A percentile compares a stretch with the other conserved stretches of the same genome.
phyloP scores from a whole-genome alignment of 53 echinoderm and acorn worm species.

The Mesocentrotus franciscanus region DNA sequence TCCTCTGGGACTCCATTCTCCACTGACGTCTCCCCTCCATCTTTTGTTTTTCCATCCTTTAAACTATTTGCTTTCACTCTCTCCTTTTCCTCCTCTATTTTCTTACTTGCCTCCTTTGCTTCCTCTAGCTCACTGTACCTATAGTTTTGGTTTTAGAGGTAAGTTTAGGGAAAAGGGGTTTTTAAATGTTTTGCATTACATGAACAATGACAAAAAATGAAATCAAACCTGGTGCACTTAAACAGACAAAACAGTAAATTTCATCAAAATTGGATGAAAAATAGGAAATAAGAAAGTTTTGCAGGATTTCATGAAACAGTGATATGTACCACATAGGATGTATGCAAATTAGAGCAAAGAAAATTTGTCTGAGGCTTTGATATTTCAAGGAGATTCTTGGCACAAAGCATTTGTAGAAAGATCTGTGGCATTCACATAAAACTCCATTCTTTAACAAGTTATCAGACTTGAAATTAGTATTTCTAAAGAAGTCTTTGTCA shows the following conservation, averaged over 20 bases:
- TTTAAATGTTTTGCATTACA: too few species aligned
- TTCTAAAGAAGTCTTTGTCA: neutral
- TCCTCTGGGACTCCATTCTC: conserved; percentile 43
- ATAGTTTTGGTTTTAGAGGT: neutral
- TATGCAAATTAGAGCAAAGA: neutral
- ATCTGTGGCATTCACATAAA: neutral
- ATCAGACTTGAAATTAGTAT: neutral
- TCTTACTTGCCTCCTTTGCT: conserved; percentile 59
- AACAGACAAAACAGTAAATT: too few species aligned
- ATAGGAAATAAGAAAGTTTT: too few species aligned
- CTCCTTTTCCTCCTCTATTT: conserved; percentile 53
- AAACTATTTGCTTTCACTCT: conserved; percentile 28
- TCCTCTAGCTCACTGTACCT: conserved; percentile 60
- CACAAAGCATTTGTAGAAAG: neutral
- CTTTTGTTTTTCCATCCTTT: conserved; percentile 21
- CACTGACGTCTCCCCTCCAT: neutral
- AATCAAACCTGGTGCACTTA: neutral
- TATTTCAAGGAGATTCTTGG: neutral
- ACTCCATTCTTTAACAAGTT: neutral
- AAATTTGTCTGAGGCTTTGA: neutral
- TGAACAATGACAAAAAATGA: neutral
- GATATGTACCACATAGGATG: too few species aligned
- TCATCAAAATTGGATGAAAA: too few species aligned
- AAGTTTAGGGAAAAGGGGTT: too few species aligned
- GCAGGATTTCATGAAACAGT: too few species aligned